A percentile compares a stretch with the other conserved stretches of the same genome.
These are phyloP conservation scores for Hipposideros larvatus DNA, from an alignment of 2,797 vertebrate genomes.

Conservation along the genomic window DNA sequence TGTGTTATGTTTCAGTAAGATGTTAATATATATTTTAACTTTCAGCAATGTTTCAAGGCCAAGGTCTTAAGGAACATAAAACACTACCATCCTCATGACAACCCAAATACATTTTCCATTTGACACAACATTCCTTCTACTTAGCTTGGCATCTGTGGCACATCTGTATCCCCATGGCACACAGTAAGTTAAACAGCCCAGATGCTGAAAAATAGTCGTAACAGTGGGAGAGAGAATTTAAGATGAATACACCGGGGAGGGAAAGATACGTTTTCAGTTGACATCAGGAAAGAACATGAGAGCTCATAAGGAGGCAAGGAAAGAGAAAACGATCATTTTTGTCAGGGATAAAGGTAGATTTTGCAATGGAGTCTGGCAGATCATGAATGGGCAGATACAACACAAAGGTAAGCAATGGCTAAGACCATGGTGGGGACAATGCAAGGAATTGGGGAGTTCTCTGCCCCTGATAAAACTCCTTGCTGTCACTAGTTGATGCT, in stretches of 20 bases:
- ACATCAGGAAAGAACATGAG: background rate
- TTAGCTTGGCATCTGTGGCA: constrained; percentile 45
- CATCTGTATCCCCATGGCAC: constrained; percentile 41
- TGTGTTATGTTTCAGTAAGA: background rate
- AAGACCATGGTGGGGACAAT: background rate
- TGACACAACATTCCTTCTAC: constrained; percentile 20
- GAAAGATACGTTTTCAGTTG: constrained; percentile 46
- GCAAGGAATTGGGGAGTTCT: background rate
- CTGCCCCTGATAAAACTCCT: background rate
- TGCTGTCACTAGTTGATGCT: background rate
- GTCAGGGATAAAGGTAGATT: background rate
- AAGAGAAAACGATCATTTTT: constrained; percentile 51
- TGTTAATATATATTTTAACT: constrained; percentile 29
- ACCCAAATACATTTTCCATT: constrained; percentile 48
- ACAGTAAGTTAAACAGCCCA: constrained; percentile 50
- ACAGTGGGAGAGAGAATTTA: constrained; percentile 50
- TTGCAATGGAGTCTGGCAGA: background rate
- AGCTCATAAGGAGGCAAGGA: background rate
- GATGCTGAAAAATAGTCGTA: constrained; percentile 39
- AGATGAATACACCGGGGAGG: background rate
- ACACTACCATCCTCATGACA: background rate
- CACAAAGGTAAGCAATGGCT: background rate
- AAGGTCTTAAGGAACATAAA: constrained; percentile 29
- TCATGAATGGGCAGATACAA: background rate
- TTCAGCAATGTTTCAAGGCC: background rate